A percentile compares a stretch with the other conserved stretches of the same genome.
Evolutionary conservation across 2,888 invertebrate genomes (phyloP).

Genomic region (Mythimna loreyi): DNA sequence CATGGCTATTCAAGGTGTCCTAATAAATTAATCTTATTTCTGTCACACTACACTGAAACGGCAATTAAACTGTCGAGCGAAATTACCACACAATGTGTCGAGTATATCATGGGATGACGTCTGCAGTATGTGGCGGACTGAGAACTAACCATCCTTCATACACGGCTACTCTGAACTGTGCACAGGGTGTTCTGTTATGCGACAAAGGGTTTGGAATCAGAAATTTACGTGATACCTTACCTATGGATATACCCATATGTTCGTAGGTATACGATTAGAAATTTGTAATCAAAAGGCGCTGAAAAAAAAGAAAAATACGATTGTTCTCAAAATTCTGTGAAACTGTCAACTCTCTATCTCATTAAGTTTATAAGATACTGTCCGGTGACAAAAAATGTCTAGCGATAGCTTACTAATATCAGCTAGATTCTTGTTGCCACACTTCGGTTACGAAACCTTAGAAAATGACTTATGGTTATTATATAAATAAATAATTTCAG

Average conservation of each 20-base stretch:
- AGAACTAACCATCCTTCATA: constrained; percentile 81
- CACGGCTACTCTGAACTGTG: constrained; percentile 67
- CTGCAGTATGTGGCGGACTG: constrained; percentile 73
- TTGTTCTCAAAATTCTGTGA: no score
- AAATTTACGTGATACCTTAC: neutral
- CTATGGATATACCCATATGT: no score
- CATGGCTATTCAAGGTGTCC: constrained; percentile 83
- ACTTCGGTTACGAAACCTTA: no score
- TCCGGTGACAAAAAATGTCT: no score
- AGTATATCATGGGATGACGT: constrained; percentile 88
- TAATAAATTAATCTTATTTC: constrained; percentile 87
- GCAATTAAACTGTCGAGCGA: constrained; percentile 86
- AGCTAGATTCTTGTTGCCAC: no score
- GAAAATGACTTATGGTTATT: no score
- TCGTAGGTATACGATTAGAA: neutral
- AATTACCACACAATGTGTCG: constrained; percentile 89
- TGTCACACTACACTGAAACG: constrained; percentile 85
- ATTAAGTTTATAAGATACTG: no score
- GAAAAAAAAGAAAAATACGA: neutral
- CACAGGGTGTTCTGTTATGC: constrained; percentile 66
- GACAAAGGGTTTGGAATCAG: neutral
- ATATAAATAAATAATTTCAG: no score
- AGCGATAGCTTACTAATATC: no score
- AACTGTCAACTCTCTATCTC: no score
- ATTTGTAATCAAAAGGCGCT: neutral